Evolutionary conservation across 2,888 invertebrate genomes (phyloP), one percentile per base, ranked within the genome.

Genomic region (Mesopsocus fuscifrons): DNA sequence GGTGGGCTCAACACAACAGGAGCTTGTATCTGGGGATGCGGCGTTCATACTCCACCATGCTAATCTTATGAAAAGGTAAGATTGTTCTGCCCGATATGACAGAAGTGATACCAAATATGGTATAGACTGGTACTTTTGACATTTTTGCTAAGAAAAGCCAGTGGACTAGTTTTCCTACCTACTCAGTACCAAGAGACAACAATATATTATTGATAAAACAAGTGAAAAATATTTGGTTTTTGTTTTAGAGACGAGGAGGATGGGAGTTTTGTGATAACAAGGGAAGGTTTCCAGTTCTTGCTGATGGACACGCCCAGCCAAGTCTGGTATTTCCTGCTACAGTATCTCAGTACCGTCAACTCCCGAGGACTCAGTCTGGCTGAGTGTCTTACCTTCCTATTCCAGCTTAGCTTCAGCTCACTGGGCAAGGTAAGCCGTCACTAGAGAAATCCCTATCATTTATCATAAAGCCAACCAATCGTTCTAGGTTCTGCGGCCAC

Each of bases 321-420:
- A 68, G 80, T 98, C 31, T 98, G 97, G 97, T 81, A 91, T 60
- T 98, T 98, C 63, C 79, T 98, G 56, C 72, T 95, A 20, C 91
- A 94, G 59, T 95, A 95, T 63, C 66, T 97, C 48, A 89, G 91
- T 55, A 91, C 91, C 1, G 85, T 91, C 4, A 83, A 88, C 62
- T 77, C 78, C 51, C 68, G 88, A 47, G 85, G 83, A 8, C 67
- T 92, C 49, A 81, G 82, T 58, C 69, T 94, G 2, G 84, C 88
- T 0, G 91, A 92, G 57, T 94, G 92, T 59, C 69, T 97, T 31
- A 84, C 88, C 9, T 92, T 95, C 65, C 64, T 97, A n/a, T 94
- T 95, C 60, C 92, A 94, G 64, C 70, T 95, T 44, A 91, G 89
- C 60, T 94, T 95, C 61, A 88, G 89, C 45, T 87, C 87, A 0